Base-by-base conservation (phyloP, 2,888 invertebrate genomes). In the Tipula unca region DNA sequence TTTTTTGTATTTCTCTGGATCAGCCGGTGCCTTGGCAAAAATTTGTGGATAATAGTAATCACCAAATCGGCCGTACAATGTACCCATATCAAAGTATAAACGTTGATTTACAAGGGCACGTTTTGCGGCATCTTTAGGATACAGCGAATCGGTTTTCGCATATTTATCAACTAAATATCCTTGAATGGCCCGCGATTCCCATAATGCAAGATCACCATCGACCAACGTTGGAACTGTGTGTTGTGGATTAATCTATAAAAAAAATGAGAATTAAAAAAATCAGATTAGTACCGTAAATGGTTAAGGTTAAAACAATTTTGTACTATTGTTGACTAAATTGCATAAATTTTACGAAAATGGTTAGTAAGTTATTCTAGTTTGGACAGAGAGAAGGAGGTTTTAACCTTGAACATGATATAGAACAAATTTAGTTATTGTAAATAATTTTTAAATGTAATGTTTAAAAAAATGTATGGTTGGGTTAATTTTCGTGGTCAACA, bases 101-200 rank as follows among this genome's bases (percentile, higher is more conserved):
- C 95, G 92, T 89, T 96, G 95, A 90, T 97, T 96, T 85, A 97
- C 94, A 1, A 94, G 86, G 0, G 95, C 97, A 54, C 96, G 93
- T 87, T 94, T 94, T 89, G 94, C 93, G 6, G 96, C 93, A 88
- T 96, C 95, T 88, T 94, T 95, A 1, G 97, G 97, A 88, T 92
- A 93, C 69, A 97, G 91, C 0, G 92, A 91, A 88, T 95, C 95
- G 88, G 95, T 94, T 90, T 95, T 95, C 86, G 94, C 96, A 89
- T 97, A 97, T 89, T 95, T 94, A 90, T 94, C 94, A 39, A 93
- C 95, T 89, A 97, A 92, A 90, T 97, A 97, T 0, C 93, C 92
- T 90, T 94, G 93, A 89, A 97, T 97, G 87, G 96, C 95, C 83
- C 96, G 95, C 85, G 97, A 97, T 91, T 98, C 97, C 93, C 95